Percentiles rank a stretch among this genome's conserved stretches.
Evolutionary conservation across 2,888 invertebrate species (phyloP).

Genomic region (Tachina grossa): DNA sequence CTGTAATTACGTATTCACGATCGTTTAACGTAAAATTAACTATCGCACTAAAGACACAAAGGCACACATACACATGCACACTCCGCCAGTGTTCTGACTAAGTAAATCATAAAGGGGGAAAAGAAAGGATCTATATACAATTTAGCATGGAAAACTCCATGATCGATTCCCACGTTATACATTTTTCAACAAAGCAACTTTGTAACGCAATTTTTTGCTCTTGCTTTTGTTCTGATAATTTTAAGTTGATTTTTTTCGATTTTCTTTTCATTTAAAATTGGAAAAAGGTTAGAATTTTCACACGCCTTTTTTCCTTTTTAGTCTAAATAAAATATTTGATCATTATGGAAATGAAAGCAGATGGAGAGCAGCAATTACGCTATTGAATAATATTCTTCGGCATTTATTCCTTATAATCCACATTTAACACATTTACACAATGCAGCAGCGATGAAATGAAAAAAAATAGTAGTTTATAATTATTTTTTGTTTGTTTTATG

Average conservation of each 20-base stretch:
- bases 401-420: not conserved
- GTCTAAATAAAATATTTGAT: constrained; percentile 32
- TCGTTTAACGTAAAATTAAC: constrained; percentile 68
- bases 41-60: no score
- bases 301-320: constrained; percentile 53
- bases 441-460: no score
- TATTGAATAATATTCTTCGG: constrained; percentile 3
- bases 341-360: constrained; percentile 38
- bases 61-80: no score
- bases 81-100: not conserved
- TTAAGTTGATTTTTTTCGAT: constrained; percentile 61
- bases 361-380: constrained; percentile 1
- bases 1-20: constrained; percentile 70
- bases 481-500: no score
- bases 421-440: not conserved
- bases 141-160: constrained; percentile 70
- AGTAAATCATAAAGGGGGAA: constrained; percentile 59
- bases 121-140: constrained; percentile 70
- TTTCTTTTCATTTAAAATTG: constrained; percentile 15
- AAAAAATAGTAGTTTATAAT: no score
- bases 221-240: constrained; percentile 58
- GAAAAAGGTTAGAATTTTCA: constrained; percentile 68
- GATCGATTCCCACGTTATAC: constrained; percentile 75
- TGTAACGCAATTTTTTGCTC: constrained; percentile 64
- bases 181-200: constrained; percentile 36